Conservation (phyloP, 1,140 invertebrate genomes). For the Drosophila kikkawai region DNA sequence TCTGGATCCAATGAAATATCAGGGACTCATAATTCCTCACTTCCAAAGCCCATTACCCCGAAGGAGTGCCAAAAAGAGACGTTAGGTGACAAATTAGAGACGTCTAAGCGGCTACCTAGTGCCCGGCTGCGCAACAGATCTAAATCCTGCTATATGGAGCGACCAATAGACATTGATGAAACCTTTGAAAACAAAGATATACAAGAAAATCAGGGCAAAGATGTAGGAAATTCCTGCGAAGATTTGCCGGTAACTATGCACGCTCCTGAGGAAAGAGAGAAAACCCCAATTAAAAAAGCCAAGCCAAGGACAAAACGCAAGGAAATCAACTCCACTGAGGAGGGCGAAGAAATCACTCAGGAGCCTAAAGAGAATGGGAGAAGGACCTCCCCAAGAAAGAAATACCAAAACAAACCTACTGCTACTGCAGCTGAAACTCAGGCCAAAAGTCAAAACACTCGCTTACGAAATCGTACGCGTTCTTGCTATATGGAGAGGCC, state of each 20-base stretch:
- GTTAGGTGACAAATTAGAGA: neutral
- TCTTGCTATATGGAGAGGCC: slow-evolving; percentile 3
- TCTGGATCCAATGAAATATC: neutral
- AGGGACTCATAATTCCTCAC: neutral
- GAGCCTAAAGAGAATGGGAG: too few relatives aligned
- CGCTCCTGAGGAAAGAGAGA: neutral
- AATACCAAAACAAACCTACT: neutral
- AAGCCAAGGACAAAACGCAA: neutral
- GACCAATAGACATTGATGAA: neutral
- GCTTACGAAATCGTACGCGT: slow-evolving; percentile 2
- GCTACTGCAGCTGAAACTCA: too few relatives aligned
- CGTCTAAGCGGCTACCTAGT: neutral
- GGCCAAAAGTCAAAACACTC: neutral
- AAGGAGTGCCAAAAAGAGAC: too few relatives aligned
- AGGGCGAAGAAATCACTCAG: neutral
- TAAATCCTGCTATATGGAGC: slow-evolving; percentile 31
- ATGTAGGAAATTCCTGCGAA: neutral
- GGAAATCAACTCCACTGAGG: neutral
- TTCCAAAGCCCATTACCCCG: neutral
- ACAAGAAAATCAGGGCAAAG: neutral
- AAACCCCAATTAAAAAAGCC: neutral
- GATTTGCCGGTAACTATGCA: neutral
- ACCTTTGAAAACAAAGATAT: neutral
- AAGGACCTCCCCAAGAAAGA: neutral
- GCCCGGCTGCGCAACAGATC: slow-evolving; percentile 15